Evolutionary conservation across 2,888 invertebrate genomes (phyloP).

Genomic region (Blomia tropicalis): DNA sequence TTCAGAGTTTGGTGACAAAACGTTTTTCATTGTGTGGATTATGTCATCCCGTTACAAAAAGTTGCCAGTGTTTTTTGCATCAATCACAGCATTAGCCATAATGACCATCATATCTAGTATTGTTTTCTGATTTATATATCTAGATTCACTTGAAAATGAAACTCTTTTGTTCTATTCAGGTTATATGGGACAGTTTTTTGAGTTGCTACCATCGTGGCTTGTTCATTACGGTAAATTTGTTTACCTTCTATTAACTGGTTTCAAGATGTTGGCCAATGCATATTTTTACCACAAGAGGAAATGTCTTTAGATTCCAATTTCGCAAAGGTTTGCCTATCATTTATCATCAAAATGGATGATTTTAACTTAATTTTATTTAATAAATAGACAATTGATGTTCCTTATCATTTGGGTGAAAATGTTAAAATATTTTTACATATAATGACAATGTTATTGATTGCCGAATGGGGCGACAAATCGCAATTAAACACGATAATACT

Average conservation of each 20-base stretch:
- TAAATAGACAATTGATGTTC: not conserved
- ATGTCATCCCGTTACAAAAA: constrained; percentile 98
- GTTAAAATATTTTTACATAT: constrained; percentile 66
- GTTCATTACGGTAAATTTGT: constrained; percentile 90
- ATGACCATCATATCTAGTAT: constrained; percentile 83
- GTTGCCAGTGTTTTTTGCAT: constrained; percentile 75
- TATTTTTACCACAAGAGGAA: constrained; percentile 47
- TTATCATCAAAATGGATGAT: not conserved
- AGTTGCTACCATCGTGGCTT: constrained; percentile 74
- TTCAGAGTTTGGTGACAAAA: constrained; percentile 95
- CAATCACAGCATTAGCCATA: constrained; percentile 71
- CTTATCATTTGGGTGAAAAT: not conserved
- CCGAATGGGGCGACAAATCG: constrained; percentile 98
- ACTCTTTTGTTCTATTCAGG: not conserved
- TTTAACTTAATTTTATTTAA: not conserved
- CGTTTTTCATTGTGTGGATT: constrained; percentile 97
- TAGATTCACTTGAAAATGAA: not conserved
- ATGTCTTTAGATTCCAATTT: constrained; percentile 79
- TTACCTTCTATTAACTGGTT: constrained; percentile 85
- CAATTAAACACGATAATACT: constrained; percentile 93
- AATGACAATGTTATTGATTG: constrained; percentile 87
- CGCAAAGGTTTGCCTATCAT: not conserved
- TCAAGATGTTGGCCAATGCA: constrained; percentile 93
- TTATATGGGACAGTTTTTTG: constrained; percentile 74
- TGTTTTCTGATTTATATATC: no score